phyloP scores from a whole-genome alignment of 1,140 invertebrate species.

The Drosophila bipectinata region DNA sequence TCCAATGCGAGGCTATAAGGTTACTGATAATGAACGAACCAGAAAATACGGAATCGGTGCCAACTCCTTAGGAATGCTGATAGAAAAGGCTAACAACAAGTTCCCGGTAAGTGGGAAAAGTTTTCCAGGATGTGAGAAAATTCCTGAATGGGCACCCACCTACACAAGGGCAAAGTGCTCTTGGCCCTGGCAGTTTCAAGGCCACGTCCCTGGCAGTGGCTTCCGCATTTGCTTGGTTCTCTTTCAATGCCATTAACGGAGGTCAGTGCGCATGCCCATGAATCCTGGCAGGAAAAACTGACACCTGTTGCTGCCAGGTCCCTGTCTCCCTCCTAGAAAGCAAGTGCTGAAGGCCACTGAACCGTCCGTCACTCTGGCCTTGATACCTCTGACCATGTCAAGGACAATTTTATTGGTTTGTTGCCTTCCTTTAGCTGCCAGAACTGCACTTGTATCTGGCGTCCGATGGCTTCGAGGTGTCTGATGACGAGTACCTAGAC shows the following conservation, averaged over 20 bases:
- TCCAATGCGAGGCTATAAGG: constrained; percentile 89
- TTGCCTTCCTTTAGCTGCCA: constrained; percentile 48
- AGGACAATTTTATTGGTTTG: constrained; percentile 37
- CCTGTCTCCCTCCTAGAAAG: constrained; percentile 16
- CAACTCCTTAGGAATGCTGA: constrained; percentile 86
- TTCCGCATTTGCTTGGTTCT: constrained; percentile 63
- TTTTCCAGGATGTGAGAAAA: background rate
- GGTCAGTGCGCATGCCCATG: constrained; percentile 54
- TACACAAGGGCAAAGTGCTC: constrained; percentile 6
- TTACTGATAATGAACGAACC: constrained; percentile 87
- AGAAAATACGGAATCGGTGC: constrained; percentile 89
- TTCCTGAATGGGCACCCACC: background rate
- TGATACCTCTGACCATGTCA: constrained; percentile 40
- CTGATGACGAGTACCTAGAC: constrained; percentile 89
- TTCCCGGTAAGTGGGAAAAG: constrained; percentile 86
- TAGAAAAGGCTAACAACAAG: constrained; percentile 87
- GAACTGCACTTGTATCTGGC: constrained; percentile 85
- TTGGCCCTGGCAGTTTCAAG: constrained; percentile 66
- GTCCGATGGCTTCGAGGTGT: constrained; percentile 89
- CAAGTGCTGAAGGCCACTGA: constrained; percentile 36
- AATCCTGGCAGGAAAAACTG: constrained; percentile 16
- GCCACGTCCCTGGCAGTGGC: constrained; percentile 59
- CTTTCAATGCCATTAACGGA: constrained; percentile 57
- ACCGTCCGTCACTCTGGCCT: constrained; percentile 39
- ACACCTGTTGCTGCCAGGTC: constrained; percentile 61